Percentiles rank a stretch among this genome's conserved stretches.
These are phyloP conservation scores for Euleptes europaea DNA, from an alignment of 2,113 vertebrate genomes.

Conservation along the genomic window DNA sequence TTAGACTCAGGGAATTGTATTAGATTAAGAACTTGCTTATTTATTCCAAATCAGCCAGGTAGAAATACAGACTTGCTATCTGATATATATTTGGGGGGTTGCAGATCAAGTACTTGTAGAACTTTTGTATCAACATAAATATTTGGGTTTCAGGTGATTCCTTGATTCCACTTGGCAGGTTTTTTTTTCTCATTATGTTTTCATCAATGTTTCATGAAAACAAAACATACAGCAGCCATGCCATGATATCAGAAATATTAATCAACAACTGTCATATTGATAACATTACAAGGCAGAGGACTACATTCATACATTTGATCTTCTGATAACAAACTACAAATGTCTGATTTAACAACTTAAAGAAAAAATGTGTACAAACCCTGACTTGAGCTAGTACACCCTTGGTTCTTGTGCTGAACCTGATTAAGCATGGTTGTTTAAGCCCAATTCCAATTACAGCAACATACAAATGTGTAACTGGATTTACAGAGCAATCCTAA, in stretches of 20 bases:
- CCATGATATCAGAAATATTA: not conserved
- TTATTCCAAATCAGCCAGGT: not conserved
- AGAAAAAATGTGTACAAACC: no score
- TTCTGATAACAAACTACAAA: not conserved
- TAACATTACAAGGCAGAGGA: no score
- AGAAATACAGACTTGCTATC: not conserved
- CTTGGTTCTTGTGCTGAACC: no score
- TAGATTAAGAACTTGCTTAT: not conserved
- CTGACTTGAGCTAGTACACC: no score
- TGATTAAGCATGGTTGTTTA: no score
- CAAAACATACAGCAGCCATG: not conserved
- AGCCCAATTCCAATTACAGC: no score
- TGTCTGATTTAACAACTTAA: not conserved
- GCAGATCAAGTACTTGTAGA: not conserved
- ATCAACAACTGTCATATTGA: not conserved
- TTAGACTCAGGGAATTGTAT: rapidly evolving
- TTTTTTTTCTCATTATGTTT: not conserved
- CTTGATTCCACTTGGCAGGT: not conserved
- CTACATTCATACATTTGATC: no score
- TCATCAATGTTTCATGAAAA: not conserved
- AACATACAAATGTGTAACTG: no score
- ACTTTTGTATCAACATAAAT: not conserved
- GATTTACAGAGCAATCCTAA: no score
- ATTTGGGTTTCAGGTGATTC: not conserved
- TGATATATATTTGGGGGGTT: not conserved